phyloP scores from a whole-genome alignment of 2,888 invertebrate species.

The Tinea pellionella region DNA sequence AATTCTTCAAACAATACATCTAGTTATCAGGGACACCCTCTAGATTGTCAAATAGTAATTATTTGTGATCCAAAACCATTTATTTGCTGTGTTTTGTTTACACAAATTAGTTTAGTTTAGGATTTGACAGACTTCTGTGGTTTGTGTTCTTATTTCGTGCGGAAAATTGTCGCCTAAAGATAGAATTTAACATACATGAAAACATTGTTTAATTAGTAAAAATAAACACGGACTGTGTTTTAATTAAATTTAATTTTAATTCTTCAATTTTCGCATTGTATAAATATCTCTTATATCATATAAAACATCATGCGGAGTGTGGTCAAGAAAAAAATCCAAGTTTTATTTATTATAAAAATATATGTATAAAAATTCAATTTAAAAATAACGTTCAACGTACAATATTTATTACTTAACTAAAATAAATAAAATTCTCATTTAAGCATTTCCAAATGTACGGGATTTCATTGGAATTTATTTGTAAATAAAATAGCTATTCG shows the following conservation, averaged over 20 bases:
- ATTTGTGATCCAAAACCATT: slow-evolving; percentile 13
- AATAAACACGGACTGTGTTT: no score
- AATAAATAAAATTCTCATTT: slow-evolving; percentile 6
- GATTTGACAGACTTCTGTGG: neutral
- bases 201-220: no score
- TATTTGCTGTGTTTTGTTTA: slow-evolving; percentile 15
- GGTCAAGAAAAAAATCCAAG: no score
- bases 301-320: no score
- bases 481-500: slow-evolving; percentile 11
- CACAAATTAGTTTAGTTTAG: slow-evolving; percentile 16
- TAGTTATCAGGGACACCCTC: slow-evolving; percentile 7
- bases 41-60: slow-evolving; percentile 13
- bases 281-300: no score
- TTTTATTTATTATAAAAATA: no score
- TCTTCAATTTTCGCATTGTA: no score
- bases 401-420: no score
- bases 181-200: neutral
- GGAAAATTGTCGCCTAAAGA: slow-evolving; percentile 3
- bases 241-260: no score
- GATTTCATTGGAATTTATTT: slow-evolving; percentile 10
- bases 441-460: neutral
- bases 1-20: neutral
- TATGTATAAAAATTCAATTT: no score
- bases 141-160: neutral
- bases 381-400: no score